Percentiles rank a stretch among this genome's conserved stretches.
Evolutionary conservation across 2,113 vertebrate genomes (phyloP).

Genomic region (Jaculus jaculus): DNA sequence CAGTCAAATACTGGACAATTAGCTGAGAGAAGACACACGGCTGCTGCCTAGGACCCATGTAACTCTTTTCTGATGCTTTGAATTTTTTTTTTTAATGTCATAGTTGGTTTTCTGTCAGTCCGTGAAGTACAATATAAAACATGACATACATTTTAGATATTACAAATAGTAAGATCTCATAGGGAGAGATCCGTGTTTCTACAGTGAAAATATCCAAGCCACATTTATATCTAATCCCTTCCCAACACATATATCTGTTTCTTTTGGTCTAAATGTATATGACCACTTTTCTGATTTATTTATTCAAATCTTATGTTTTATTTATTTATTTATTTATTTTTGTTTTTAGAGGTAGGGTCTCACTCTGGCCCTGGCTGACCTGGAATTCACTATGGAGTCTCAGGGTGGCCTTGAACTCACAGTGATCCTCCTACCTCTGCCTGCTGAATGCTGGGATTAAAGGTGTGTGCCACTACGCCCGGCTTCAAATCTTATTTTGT

Average conservation of each 20-base stretch:
- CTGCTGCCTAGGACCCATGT: background rate
- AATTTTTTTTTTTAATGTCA: background rate
- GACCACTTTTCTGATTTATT: background rate
- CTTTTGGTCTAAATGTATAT: background rate
- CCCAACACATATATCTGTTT: background rate
- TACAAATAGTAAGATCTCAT: background rate
- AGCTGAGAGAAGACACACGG: background rate
- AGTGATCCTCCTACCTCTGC: too few species aligned
- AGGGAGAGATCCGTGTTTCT: background rate
- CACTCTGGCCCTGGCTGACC: too few species aligned
- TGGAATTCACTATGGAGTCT: too few species aligned
- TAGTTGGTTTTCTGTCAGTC: background rate
- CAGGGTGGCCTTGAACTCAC: too few species aligned
- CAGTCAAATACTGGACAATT: background rate
- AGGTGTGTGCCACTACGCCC: too few species aligned
- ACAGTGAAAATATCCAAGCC: constrained; percentile 37
- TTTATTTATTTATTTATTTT: too few species aligned
- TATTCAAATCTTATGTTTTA: background rate
- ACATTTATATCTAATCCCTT: constrained; percentile 14
- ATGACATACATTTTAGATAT: background rate
- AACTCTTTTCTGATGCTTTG: constrained; percentile 32
- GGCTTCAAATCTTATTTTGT: background rate
- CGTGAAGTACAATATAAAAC: constrained; percentile 14
- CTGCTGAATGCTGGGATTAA: too few species aligned
- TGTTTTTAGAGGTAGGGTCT: too few species aligned